Conservation (phyloP, 1,140 invertebrate species). For the Cyrtorhinus lividipennis region DNA sequence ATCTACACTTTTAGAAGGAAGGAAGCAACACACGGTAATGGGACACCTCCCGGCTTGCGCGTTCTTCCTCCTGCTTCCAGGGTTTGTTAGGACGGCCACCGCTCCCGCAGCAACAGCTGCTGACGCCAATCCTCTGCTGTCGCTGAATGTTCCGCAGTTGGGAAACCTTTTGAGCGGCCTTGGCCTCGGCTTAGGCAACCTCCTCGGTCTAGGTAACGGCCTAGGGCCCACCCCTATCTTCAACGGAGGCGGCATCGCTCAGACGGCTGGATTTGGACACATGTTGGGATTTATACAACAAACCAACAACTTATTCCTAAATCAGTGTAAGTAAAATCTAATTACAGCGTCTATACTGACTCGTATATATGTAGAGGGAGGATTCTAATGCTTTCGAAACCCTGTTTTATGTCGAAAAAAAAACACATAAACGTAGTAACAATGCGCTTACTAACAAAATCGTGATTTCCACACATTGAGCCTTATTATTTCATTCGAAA, state of each 20-base stretch:
- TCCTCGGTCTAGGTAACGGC: not conserved
- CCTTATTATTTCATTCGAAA: too few relatives aligned
- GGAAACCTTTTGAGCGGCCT: too few relatives aligned
- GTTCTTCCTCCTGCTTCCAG: not conserved
- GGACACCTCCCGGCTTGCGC: not conserved
- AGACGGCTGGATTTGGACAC: not conserved
- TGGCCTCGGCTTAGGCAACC: not conserved
- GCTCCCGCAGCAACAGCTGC: not conserved
- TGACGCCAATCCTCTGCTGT: not conserved
- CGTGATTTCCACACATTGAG: too few relatives aligned
- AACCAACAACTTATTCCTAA: not conserved
- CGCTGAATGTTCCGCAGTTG: not conserved
- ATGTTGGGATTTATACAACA: not conserved
- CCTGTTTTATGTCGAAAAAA: too few relatives aligned
- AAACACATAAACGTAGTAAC: too few relatives aligned
- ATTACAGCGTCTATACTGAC: too few relatives aligned
- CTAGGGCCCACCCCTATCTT: too few relatives aligned
- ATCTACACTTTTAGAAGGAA: too few relatives aligned
- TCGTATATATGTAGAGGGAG: too few relatives aligned
- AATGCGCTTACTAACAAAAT: too few relatives aligned
- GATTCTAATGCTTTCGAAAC: too few relatives aligned
- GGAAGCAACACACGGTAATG: not conserved
- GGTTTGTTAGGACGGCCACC: not conserved
- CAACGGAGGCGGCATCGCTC: too few relatives aligned
- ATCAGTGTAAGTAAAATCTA: not conserved